Percentiles rank a stretch among this genome's conserved stretches.
Evolutionary conservation across 2,113 vertebrate species (phyloP).

Genomic region (Gymnocephalus cernua): DNA sequence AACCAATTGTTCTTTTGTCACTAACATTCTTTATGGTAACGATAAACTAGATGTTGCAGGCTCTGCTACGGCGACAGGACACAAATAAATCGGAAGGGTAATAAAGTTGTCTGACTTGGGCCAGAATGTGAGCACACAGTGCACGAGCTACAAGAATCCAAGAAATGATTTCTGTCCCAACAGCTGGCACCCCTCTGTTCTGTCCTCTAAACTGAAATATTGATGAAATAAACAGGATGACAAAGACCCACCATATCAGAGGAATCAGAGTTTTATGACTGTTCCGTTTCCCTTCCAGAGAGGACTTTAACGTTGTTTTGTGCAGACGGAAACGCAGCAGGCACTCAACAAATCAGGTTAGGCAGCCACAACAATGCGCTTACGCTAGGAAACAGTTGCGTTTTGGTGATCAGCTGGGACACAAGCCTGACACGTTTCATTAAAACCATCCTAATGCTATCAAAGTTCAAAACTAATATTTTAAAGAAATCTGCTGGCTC

Average conservation of each 20-base stretch:
- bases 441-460: constrained; percentile 57
- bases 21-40: constrained; percentile 74
- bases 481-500: constrained; percentile 2
- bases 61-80: constrained; percentile 43
- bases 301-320: constrained; percentile 70
- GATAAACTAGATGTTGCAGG: constrained; percentile 72
- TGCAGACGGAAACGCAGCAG: constrained; percentile 57
- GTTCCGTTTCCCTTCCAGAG: constrained; percentile 48
- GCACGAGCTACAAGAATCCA: constrained; percentile 20
- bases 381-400: constrained; percentile 46
- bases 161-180: constrained; percentile 31
- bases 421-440: constrained; percentile 55
- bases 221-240: constrained; percentile 62
- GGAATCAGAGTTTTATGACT: constrained; percentile 51
- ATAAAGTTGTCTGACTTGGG: constrained; percentile 69
- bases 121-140: constrained; percentile 45
- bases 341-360: constrained; percentile 68
- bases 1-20: constrained; percentile 78
- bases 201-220: constrained; percentile 59
- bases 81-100: constrained; percentile 73
- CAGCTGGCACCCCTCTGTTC: constrained; percentile 48
- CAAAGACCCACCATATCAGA: constrained; percentile 45
- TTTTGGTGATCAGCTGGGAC: constrained; percentile 54
- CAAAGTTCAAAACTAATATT: constrained; percentile 37
- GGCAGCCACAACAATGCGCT: constrained; percentile 39